Evolutionary conservation across 37 sponge, comb jelly and placozoan genomes (phyloP).

Genomic region (Eunapius fragilis): DNA sequence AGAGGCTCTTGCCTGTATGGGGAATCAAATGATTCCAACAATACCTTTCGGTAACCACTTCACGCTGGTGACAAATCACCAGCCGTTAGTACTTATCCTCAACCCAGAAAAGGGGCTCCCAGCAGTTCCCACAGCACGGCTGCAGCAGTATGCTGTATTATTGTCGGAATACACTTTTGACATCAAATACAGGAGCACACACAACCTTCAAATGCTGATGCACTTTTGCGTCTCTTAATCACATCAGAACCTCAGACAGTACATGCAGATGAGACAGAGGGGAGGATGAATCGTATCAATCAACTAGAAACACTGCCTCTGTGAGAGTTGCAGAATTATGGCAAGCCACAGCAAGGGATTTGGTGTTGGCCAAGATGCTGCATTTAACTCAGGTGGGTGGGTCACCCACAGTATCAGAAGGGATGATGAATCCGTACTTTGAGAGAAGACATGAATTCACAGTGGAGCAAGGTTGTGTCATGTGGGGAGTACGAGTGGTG

Average conservation of each 20-base stretch:
- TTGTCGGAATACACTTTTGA: conserved; percentile 19
- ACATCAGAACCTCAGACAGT: neutral
- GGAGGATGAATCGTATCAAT: no score
- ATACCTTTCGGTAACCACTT: conserved; percentile 19
- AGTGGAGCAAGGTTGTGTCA: conserved; percentile 43
- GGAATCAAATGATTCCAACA: conserved; percentile 31
- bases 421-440: conserved; percentile 5
- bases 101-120: conserved; percentile 9
- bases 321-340: conserved; percentile 9
- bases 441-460: conserved; percentile 13
- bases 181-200: conserved; percentile 36
- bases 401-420: neutral
- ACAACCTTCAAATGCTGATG: conserved; percentile 62
- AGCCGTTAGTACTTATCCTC: conserved; percentile 23
- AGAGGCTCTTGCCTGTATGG: conserved; percentile 28
- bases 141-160: conserved; percentile 28
- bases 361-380: conserved; percentile 46
- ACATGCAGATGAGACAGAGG: neutral
- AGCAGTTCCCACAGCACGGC: conserved; percentile 9
- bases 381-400: conserved; percentile 41
- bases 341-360: conserved; percentile 13
- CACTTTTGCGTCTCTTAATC: conserved; percentile 36
- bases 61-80: conserved; percentile 18
- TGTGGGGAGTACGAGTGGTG: conserved; percentile 55
- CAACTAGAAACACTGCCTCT: conserved; percentile 13